These are phyloP conservation scores for Calameuta idolon DNA, from an alignment of 2,888 invertebrate genomes.

Conservation along the genomic window DNA sequence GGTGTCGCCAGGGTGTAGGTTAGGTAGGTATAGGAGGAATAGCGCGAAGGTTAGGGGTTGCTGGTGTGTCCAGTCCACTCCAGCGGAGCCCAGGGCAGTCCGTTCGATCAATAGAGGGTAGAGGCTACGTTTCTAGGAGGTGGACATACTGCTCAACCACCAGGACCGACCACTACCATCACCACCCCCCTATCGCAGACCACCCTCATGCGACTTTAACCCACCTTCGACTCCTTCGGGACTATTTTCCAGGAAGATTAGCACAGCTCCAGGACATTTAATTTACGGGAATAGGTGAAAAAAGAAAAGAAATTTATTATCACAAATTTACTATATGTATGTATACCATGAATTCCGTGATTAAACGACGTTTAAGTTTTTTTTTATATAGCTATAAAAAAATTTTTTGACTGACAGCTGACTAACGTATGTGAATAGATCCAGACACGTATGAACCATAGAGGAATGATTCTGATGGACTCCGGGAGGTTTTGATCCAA, in stretches of 20 bases:
- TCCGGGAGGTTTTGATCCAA: slow-evolving; percentile 57
- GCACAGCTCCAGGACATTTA: neutral
- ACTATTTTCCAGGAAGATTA: neutral
- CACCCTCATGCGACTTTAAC: slow-evolving; percentile 12
- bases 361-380: neutral
- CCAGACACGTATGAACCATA: neutral
- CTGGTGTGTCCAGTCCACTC: slow-evolving; percentile 64
- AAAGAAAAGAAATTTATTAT: neutral
- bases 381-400: neutral
- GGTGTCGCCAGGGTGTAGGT: slow-evolving; percentile 8
- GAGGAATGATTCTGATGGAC: neutral
- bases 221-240: neutral
- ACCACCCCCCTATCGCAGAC: slow-evolving; percentile 27
- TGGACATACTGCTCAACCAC: slow-evolving; percentile 48
- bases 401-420: neutral
- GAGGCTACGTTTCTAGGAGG: slow-evolving; percentile 64
- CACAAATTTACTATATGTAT: neutral
- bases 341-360: neutral
- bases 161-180: slow-evolving; percentile 12
- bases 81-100: slow-evolving; percentile 64
- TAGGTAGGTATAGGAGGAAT: slow-evolving; percentile 31
- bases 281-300: neutral
- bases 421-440: neutral
- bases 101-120: slow-evolving; percentile 67
- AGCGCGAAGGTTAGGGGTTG: slow-evolving; percentile 54